These are phyloP conservation scores for Trichopria drosophilae DNA, from an alignment of 2,888 invertebrate species.

Conservation along the genomic window DNA sequence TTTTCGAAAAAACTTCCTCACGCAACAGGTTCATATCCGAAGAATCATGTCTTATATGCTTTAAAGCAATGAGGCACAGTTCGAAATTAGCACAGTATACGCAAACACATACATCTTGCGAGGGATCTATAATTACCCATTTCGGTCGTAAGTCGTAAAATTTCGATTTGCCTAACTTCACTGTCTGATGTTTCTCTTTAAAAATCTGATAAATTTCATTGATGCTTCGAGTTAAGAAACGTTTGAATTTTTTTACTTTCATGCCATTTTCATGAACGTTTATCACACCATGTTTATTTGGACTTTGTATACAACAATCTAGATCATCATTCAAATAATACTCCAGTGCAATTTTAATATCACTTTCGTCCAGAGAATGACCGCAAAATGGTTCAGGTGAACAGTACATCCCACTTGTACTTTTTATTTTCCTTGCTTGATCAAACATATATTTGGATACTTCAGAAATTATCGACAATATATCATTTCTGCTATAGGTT, in stretches of 20 bases:
- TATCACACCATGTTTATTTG: conserved; percentile 21
- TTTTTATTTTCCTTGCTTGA: too few species aligned
- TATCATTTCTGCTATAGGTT: too few species aligned
- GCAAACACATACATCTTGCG: conserved; percentile 16
- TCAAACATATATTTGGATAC: too few species aligned
- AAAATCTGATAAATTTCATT: conserved; percentile 15
- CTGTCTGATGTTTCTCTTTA: conserved; percentile 6
- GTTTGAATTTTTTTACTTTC: conserved; percentile 18
- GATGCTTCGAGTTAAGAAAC: conserved; percentile 10
- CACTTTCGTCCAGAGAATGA: conserved; percentile 1
- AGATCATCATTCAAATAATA: conserved; percentile 28
- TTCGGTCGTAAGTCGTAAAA: conserved; percentile 23
- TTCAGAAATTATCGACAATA: too few species aligned
- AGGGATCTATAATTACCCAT: conserved; percentile 14
- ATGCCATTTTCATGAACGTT: conserved; percentile 17
- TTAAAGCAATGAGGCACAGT: too few species aligned
- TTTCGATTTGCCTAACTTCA: conserved; percentile 18
- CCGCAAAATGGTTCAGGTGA: conserved; percentile 4
- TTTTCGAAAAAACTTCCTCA: background rate
- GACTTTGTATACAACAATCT: conserved; percentile 37
- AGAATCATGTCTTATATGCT: too few species aligned
- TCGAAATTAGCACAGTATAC: too few species aligned
- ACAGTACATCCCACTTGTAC: background rate
- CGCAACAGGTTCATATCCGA: too few species aligned
- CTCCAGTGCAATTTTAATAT: conserved; percentile 4